Evolutionary conservation across 2,888 invertebrate genomes (phyloP), one percentile per base, ranked within the genome.

Genomic region (Ctenicera cuprea): DNA sequence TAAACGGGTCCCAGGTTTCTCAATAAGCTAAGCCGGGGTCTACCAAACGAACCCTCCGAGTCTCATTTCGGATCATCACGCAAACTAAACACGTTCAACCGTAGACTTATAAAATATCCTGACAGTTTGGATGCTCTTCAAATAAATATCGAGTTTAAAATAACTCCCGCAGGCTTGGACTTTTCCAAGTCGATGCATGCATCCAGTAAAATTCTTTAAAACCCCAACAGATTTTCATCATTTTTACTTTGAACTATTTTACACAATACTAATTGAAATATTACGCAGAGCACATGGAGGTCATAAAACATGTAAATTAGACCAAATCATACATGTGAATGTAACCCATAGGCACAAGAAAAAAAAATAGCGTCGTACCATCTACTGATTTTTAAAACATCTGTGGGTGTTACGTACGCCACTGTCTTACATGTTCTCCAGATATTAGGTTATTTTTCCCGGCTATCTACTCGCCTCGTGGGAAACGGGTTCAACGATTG

Each of bases 51-150:
- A 76, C 76, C 69, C 74, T 76, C 63, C 74, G 73, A 76, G 76
- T 66, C 77, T 78, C 77, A 76, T 78, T 78, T 77, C 71, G 73
- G 71, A 68, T 74, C 73, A 78, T 78, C 77, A 77, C 74, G 77
- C 75, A 78, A 74, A 76, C 78, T 73, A 77, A 67, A 72, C 76
- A 76, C 76, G 77, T 75, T 73, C 76, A 59, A 71, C 64, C 76
- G 74, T 78, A 77, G 77, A 77, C 76, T 76, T 78, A 78, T 77
- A 78, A 78, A 78, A 77, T 77, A 78, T 75, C 77, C 75, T 75
- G 69, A 75, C 74, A 74, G 78, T 77, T 71, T 74, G 69, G 75
- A 76, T 75, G 75, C 64, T 74, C 70, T 74, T 77, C 72, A 74
- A 74, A 74, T 74, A 70, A 74, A 74, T 75, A 70, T 75, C 72